These are phyloP conservation scores for Lithophane semibrunnea DNA, from an alignment of 2,888 invertebrate genomes.

Conservation along the genomic window DNA sequence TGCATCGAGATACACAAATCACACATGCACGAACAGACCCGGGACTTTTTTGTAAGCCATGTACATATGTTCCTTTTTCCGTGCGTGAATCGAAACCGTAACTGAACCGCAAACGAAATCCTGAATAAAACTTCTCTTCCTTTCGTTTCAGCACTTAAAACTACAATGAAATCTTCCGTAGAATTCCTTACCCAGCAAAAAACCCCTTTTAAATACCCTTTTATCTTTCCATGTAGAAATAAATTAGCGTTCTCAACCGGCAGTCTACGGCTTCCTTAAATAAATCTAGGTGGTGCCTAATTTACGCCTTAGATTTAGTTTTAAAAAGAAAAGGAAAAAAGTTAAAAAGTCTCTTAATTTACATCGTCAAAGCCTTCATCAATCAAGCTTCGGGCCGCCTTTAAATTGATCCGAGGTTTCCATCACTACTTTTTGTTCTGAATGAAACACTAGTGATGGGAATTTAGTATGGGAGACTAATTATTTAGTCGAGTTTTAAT, in stretches of 20 bases:
- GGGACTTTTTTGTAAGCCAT: too few species aligned
- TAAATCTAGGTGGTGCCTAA: slow-evolving; percentile 58
- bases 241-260: slow-evolving; percentile 50
- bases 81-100: slow-evolving; percentile 2
- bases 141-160: slow-evolving; percentile 15
- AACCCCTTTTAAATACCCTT: slow-evolving; percentile 24
- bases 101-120: neutral
- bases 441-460: slow-evolving; percentile 60
- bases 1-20: slow-evolving; percentile 23
- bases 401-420: slow-evolving; percentile 71
- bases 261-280: slow-evolving; percentile 39
- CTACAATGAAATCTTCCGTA: slow-evolving; percentile 1
- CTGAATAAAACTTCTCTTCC: neutral
- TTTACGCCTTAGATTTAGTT: slow-evolving; percentile 39
- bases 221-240: slow-evolving; percentile 40
- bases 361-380: slow-evolving; percentile 75
- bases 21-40: slow-evolving; percentile 18
- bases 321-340: slow-evolving; percentile 57
- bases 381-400: slow-evolving; percentile 73
- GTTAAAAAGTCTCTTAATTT: slow-evolving; percentile 72
- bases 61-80: neutral
- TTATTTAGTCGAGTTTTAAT: slow-evolving; percentile 35
- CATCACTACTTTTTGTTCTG: slow-evolving; percentile 67
- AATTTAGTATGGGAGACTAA: slow-evolving; percentile 1
- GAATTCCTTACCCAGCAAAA: slow-evolving; percentile 21